Evolutionary conservation across 2,797 vertebrate species (phyloP), one percentile per base, ranked within the genome.

Genomic region (Periparus ater): DNA sequence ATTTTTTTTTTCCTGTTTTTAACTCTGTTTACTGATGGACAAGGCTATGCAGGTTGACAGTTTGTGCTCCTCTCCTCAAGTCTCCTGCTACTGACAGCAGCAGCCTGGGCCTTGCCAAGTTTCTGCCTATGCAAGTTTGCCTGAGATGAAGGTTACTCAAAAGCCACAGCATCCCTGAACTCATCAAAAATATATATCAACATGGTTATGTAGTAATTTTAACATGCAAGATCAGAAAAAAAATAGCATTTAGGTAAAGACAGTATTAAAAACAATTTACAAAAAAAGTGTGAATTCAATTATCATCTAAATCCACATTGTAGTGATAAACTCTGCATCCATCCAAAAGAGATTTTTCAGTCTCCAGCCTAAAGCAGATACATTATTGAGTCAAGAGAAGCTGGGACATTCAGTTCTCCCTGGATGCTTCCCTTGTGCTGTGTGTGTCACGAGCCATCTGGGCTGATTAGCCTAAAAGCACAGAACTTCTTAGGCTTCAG

Each of bases 361-460:
- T 40, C 19, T 80, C 71, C 81, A 91, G 63, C 51, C 63, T 53
- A 55, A 82, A 87, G 67, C 2, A 85, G 50, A 71, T 4, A 11
- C 5, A 36, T 34, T 40, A 58, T 0, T 14, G 25, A 75, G 65
- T 27, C 50, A 81, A 65, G 73, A 83, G n/a, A 88, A 85, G 20
- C 27, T 38, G 48, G 38, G 82, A 82, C 61, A 82, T 20, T 68
- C 42, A 77, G 34, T n/a, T 77, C 61, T 88, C 53, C 85, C 54
- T 61, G 20, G 79, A 74, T 22, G 9, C 55, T 81, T 82, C 25
- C 10, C 60, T 66, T 62, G 32, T 26, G n/a, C 79, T 78, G 12
- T 63, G 40, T 72, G 47, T 93, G 79, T 81, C 93, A 91, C 62
- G 77, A 88, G 58, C 79, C 76, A 94, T 85, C 58, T 85, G 54